Evolutionary conservation across 2,113 vertebrate genomes (phyloP).

Genomic region (Dolichotis patagonum): DNA sequence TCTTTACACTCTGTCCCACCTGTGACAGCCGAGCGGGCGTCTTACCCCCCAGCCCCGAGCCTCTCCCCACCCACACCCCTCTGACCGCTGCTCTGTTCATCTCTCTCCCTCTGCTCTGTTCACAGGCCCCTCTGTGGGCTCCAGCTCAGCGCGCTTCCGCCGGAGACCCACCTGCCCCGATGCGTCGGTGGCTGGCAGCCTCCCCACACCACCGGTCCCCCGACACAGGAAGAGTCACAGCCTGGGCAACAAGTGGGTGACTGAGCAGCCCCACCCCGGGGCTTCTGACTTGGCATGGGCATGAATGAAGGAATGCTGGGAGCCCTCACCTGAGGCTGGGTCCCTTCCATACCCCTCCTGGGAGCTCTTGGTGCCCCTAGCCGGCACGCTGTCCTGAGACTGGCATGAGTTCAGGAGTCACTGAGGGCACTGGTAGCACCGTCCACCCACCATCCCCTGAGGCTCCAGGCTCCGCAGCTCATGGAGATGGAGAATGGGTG

Average conservation of each 20-base stretch:
- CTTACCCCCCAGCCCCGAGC: background rate
- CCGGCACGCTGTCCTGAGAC: background rate
- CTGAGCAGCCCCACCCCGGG: background rate
- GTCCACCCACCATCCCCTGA: fast-evolving
- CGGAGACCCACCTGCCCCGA: conserved; percentile 96
- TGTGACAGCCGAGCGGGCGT: background rate
- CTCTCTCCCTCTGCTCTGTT: conserved; percentile 68
- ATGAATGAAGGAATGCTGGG: background rate
- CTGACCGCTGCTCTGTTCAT: background rate
- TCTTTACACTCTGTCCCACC: background rate
- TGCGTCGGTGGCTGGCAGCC: conserved; percentile 91
- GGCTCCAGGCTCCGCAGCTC: background rate
- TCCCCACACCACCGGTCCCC: conserved; percentile 93
- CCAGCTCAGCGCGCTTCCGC: conserved; percentile 89
- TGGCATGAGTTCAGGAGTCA: background rate
- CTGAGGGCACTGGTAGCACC: too few relatives aligned
- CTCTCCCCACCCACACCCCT: background rate
- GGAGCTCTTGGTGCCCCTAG: background rate
- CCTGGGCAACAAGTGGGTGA: conserved; percentile 96
- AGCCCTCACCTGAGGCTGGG: background rate
- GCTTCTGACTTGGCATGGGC: background rate
- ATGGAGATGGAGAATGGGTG: background rate
- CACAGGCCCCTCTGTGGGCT: conserved; percentile 91
- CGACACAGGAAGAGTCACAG: conserved; percentile 98
- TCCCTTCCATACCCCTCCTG: background rate